A percentile compares a stretch with the other conserved stretches of the same genome.
Evolutionary conservation across 2,888 invertebrate genomes (phyloP).

Genomic region (Mactromeris polynyma): DNA sequence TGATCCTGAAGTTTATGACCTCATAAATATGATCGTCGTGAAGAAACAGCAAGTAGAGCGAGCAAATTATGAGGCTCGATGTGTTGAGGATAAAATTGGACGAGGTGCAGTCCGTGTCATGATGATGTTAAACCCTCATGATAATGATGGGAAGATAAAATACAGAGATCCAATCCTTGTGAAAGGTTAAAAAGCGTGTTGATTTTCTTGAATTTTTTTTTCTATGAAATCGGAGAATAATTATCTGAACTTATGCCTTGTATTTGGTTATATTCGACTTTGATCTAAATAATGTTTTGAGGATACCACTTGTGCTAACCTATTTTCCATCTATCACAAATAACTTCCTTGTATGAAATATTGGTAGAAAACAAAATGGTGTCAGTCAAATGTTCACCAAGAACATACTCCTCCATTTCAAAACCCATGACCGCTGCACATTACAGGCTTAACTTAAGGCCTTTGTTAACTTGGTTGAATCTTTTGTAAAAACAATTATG

Average conservation of each 20-base stretch:
- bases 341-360: too few species aligned
- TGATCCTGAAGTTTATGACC: slow-evolving; percentile 39
- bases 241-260: neutral
- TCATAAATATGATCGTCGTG: slow-evolving; percentile 39
- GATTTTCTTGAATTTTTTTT: neutral
- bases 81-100: slow-evolving; percentile 41
- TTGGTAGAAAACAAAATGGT: too few species aligned
- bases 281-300: too few species aligned
- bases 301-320: too few species aligned
- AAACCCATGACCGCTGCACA: too few species aligned
- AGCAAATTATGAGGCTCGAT: slow-evolving; percentile 38
- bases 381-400: too few species aligned
- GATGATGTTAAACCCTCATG: slow-evolving; percentile 56
- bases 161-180: slow-evolving; percentile 56
- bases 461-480: too few species aligned
- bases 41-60: slow-evolving; percentile 42
- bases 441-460: too few species aligned
- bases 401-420: too few species aligned
- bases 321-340: too few species aligned
- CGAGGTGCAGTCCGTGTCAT: slow-evolving; percentile 56
- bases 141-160: slow-evolving; percentile 47
- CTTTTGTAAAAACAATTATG: too few species aligned
- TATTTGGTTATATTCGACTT: too few species aligned
- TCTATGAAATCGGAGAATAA: neutral
- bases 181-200: slow-evolving; percentile 45